Evolutionary conservation across 2,888 invertebrate genomes (phyloP), one percentile per base, ranked within the genome.

Genomic region (Netelia melanura): DNA sequence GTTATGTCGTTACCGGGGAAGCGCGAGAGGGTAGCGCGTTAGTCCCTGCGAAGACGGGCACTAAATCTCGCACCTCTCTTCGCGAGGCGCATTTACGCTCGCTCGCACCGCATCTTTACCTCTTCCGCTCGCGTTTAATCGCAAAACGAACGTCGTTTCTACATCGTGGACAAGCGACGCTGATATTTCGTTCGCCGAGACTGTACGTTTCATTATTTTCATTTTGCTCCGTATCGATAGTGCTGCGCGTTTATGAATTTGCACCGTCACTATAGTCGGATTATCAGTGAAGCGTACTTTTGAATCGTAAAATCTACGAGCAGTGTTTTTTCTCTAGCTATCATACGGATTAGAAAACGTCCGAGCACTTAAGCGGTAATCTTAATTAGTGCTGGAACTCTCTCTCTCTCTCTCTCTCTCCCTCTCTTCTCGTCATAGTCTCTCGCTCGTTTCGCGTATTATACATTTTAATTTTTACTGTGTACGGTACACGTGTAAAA

Each of bases 51-150:
- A 81, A 84, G 83, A 84, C 83, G 78, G 82, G 79, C 85, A 89
- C 88, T 89, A 90, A 91, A 90, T 89, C 86, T 90, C 87, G 85
- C 90, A 87, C 88, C 88, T 89, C 84, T 89, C 84, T 77, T 58
- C 54, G 21, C 48, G 9, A 43, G 25, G 38, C 23, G 44, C 23
- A 30, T 74, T 68, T 11, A 23, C 38, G 30, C 67, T 52, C 21
- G 25, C 21, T 43, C 52, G 21, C 2, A 58, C 10, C 56, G n/a
- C 14, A 52, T 61, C 17, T 61, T 48, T 21, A 52, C 65, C 65
- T 81, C n/a, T 30, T 48, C 17, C 30, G 61, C 30, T 58, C 17
- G 23, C 1, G 14, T 67, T 14, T 52, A 21, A 14, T 30, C 48
- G 74, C 30, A 8, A 30, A 74, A 74, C 62, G 62, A 52, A 74